Evolutionary conservation across 2,113 vertebrate genomes (phyloP), one percentile per base, ranked within the genome.

Genomic region (Takifugu flavidus): DNA sequence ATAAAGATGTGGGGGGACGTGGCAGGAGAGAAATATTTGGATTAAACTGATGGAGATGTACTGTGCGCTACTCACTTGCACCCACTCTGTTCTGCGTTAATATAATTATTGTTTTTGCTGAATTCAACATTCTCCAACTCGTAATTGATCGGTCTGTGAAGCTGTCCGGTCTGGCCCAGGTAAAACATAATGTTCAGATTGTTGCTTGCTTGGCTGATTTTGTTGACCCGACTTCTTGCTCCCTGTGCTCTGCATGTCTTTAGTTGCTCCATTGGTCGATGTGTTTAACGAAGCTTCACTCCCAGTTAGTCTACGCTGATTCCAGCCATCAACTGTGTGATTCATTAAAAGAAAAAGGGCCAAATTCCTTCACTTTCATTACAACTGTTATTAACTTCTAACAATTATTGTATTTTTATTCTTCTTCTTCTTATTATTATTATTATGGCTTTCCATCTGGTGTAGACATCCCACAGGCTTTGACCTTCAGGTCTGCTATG

Each of bases 201-300:
- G 56, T 72, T 60, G 13, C 62, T 67, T 61, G 59, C 46, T 59
- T 6, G 39, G 4, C n/a, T 49, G 25, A 62, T 75, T 77, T 77
- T 74, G 62, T 72, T 58, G 72, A 80, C 63, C 62, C 29, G 29
- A 77, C 64, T 64, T 72, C 76, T 78, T 67, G 59, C 70, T 80
- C 63, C 61, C 13, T 29, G 11, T 11, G 34, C 34, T 39, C 34
- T 39, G 34, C 34, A 71, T 58, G 57, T 74, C 66, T 69, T 65
- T 3, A 66, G 61, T 46, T 61, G 47, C 28, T 67, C 31, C 27
- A 59, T 45, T 53, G 54, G 51, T 46, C 52, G 70, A 69, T 65
- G 45, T 46, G 70, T 73, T 69, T 74, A 82, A 76, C 67, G 60
- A 75, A 75, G 58, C 58, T 57, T 74, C 53, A 26, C 53, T 76